A percentile compares a stretch with the other conserved stretches of the same genome.
Conservation (phyloP, 2,888 invertebrate species). For the Mythimna vitellina region DNA sequence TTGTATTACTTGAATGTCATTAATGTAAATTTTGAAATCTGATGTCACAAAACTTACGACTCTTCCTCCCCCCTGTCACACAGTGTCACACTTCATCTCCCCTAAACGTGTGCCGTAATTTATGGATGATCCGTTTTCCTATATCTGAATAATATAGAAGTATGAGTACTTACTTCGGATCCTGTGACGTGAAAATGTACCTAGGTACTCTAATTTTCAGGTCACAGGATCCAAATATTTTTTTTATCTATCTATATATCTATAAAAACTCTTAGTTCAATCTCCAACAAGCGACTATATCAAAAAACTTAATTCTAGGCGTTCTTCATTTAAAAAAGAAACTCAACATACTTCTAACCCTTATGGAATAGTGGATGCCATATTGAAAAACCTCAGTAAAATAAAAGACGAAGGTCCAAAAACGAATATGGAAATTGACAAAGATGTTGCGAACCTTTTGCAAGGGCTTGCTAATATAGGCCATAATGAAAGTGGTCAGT, state of each 20-base stretch:
- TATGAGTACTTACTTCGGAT: no score
- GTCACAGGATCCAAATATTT: background rate
- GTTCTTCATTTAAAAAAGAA: conserved; percentile 15
- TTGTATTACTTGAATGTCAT: no score
- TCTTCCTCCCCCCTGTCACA: no score
- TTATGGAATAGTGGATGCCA: conserved; percentile 69
- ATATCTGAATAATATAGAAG: background rate
- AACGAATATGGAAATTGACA: conserved; percentile 33
- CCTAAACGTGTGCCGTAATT: no score
- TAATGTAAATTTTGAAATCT: no score
- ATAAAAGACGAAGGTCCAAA: conserved; percentile 39
- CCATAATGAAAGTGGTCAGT: conserved; percentile 74
- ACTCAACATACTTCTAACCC: conserved; percentile 47
- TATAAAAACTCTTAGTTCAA: background rate
- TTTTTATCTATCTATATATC: no score
- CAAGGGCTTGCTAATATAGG: conserved; percentile 68
- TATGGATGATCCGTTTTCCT: no score
- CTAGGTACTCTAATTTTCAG: conserved; percentile 27
- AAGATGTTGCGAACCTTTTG: conserved; percentile 61
- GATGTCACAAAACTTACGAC: no score
- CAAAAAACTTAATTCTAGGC: conserved; percentile 11
- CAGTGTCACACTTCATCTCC: no score
- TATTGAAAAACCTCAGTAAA: conserved; percentile 71
- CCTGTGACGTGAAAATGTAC: no score
- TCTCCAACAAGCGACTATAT: conserved; percentile 10